These are phyloP conservation scores for Zonitis immaculata DNA, from an alignment of 2,888 invertebrate genomes.

Conservation along the genomic window DNA sequence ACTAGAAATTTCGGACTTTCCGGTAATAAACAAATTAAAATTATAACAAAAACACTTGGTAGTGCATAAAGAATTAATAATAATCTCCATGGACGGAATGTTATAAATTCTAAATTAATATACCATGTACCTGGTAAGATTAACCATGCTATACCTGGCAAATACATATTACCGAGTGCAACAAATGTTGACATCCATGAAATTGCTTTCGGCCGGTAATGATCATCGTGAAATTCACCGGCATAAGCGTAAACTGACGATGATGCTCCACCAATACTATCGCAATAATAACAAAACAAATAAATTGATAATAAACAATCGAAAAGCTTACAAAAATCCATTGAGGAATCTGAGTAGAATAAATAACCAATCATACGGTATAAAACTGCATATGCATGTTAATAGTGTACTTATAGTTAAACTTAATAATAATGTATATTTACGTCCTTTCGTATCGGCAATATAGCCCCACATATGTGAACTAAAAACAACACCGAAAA, in stretches of 20 bases:
- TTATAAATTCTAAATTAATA: slow-evolving; percentile 48
- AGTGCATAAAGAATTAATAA: slow-evolving; percentile 42
- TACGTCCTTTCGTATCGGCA: slow-evolving; percentile 54
- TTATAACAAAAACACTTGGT: slow-evolving; percentile 40
- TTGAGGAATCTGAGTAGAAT: slow-evolving; percentile 52
- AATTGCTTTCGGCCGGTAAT: slow-evolving; percentile 48
- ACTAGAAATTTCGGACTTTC: slow-evolving; percentile 48
- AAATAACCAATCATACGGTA: slow-evolving; percentile 52
- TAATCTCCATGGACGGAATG: slow-evolving; percentile 44
- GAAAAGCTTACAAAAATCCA: slow-evolving; percentile 52
- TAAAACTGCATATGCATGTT: slow-evolving; percentile 52
- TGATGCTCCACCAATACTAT: slow-evolving; percentile 49
- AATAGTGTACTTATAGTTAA: slow-evolving; percentile 49
- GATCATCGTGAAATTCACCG: slow-evolving; percentile 52
- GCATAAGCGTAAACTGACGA: slow-evolving; percentile 52
- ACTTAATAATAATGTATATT: slow-evolving; percentile 50
- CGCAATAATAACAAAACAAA: slow-evolving; percentile 13
- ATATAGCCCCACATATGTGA: slow-evolving; percentile 58
- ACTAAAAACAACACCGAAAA: slow-evolving; percentile 58
- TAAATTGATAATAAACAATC: background rate
- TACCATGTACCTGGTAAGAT: slow-evolving; percentile 40
- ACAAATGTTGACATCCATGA: slow-evolving; percentile 46
- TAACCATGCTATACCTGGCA: slow-evolving; percentile 45
- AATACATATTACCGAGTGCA: slow-evolving; percentile 42
- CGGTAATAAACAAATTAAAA: slow-evolving; percentile 38